Base-by-base conservation (phyloP, 1,140 invertebrate genomes). In the Euborellia annulipes region DNA sequence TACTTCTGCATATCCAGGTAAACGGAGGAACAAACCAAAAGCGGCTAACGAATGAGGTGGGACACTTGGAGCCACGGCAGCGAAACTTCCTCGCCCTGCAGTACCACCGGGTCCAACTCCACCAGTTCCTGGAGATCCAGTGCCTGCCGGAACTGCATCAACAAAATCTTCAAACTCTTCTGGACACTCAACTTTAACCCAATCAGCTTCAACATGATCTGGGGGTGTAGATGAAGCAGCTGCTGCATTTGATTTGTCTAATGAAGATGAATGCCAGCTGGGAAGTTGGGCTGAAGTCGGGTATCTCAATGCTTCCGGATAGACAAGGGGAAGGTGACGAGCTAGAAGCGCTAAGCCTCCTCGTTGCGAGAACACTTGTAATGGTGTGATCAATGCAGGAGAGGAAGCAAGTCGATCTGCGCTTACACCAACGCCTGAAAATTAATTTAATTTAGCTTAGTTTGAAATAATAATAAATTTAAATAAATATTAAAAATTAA, bases 11-110 rank as follows among this genome's bases (percentile, higher is more conserved):
- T 92, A 94, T 3, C 86, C 82, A 0, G 87, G 87, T 46, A 94
- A 63, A 37, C 87, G 70, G 7, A 94, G 66, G 56, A 94, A 88
- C 13, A 92, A 63, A 3, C 85, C 85, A 60, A 94, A 89, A 2
- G 89, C 88, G 8, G 85, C 80, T 21, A 94, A 67, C 20, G 87
- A 90, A 64, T 93, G 88, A 17, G 85, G 79, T 2, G 90, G 88
- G 22, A 93, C 82, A 14, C 52, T 74, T 59, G 19, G 66, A 58
- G 38, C 11, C 4, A 27, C 23, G 23, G 23, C 23, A 6, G 40
- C 18, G 4, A 22, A 41, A 11, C n/a, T 22, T 14, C 22, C 22
- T 8, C 40, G 18, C 14, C 40, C 40, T 9, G 20, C 9, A 3
- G n/a, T n/a, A n/a, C n/a, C n/a, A 41, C n/a, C 7, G 59, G 20